Evolutionary conservation across 2,113 vertebrate species (phyloP).

Genomic region (Brachionichthys hirsutus): DNA sequence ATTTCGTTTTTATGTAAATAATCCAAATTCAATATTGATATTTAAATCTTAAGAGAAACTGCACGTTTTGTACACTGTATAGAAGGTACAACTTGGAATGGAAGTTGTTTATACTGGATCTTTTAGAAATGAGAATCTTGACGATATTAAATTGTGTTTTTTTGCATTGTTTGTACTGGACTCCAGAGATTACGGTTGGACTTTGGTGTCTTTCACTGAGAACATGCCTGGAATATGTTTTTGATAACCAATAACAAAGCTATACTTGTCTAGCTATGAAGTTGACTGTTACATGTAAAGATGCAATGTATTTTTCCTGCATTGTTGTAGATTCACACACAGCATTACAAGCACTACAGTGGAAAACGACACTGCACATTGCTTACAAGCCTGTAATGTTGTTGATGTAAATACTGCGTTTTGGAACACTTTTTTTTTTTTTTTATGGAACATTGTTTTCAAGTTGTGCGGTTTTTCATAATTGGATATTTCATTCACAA

Average conservation of each 20-base stretch:
- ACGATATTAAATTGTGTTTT: slow-evolving; percentile 60
- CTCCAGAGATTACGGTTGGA: slow-evolving; percentile 58
- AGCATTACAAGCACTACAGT: slow-evolving; percentile 69
- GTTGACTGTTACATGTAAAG: slow-evolving; percentile 76
- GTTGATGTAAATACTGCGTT: slow-evolving; percentile 65
- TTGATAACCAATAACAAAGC: slow-evolving; percentile 73
- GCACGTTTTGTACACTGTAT: slow-evolving; percentile 80
- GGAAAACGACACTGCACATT: slow-evolving; percentile 60
- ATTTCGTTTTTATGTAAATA: slow-evolving; percentile 70
- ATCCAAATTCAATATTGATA: slow-evolving; percentile 71
- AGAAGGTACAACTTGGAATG: slow-evolving; percentile 56
- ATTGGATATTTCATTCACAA: slow-evolving; percentile 64
- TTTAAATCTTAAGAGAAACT: slow-evolving; percentile 70
- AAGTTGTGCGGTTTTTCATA: slow-evolving; percentile 65
- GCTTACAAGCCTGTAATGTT: slow-evolving; percentile 65
- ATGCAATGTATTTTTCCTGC: slow-evolving; percentile 48
- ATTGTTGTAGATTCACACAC: slow-evolving; percentile 60
- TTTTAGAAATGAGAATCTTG: slow-evolving; percentile 54
- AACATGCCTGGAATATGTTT: slow-evolving; percentile 68
- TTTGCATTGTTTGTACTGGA: slow-evolving; percentile 69
- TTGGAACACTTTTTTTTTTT: slow-evolving; percentile 57
- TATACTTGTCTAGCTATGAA: slow-evolving; percentile 73
- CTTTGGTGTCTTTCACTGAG: slow-evolving; percentile 55
- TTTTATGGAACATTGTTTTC: slow-evolving; percentile 58
- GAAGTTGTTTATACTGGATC: slow-evolving; percentile 76